Evolutionary conservation across 2,113 vertebrate genomes (phyloP).

Genomic region (Chloroceryle aenea): DNA sequence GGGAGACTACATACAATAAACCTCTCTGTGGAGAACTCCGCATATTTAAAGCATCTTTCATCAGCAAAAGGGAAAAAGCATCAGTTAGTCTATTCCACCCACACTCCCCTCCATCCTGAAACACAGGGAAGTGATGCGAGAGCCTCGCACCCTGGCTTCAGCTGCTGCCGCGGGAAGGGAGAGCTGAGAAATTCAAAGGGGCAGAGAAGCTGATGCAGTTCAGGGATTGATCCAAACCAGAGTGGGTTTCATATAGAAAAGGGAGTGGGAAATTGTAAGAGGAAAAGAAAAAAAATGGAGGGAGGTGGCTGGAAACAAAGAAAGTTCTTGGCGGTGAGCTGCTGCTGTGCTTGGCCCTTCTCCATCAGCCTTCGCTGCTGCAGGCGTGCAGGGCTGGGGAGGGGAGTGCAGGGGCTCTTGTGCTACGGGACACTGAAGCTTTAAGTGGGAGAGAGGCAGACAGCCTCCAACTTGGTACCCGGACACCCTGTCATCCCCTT

Average conservation of each 20-base stretch:
- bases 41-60: slow-evolving; percentile 50
- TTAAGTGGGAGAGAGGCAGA: not conserved
- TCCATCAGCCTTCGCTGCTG: slow-evolving; percentile 24
- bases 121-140: rapidly evolving
- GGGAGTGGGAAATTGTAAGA: slow-evolving; percentile 58
- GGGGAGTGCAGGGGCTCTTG: not conserved
- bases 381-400: slow-evolving; percentile 8
- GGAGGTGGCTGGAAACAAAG: slow-evolving; percentile 75
- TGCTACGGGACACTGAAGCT: rapidly evolving
- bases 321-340: slow-evolving; percentile 59
- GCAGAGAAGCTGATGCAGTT: not conserved
- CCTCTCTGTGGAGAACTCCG: slow-evolving; percentile 50
- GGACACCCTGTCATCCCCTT: not conserved
- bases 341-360: slow-evolving; percentile 60
- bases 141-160: not conserved
- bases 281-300: slow-evolving; percentile 18
- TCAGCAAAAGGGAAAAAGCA: slow-evolving; percentile 24
- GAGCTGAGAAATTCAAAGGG: not conserved
- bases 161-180: rapidly evolving
- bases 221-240: not conserved
- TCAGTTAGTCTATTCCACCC: not conserved
- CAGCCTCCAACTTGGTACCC: not conserved
- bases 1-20: slow-evolving; percentile 44
- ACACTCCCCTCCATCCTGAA: not conserved
- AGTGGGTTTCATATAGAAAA: not conserved